Base-by-base conservation (phyloP, 2,888 invertebrate genomes). In the Cheilosia scutellata region DNA sequence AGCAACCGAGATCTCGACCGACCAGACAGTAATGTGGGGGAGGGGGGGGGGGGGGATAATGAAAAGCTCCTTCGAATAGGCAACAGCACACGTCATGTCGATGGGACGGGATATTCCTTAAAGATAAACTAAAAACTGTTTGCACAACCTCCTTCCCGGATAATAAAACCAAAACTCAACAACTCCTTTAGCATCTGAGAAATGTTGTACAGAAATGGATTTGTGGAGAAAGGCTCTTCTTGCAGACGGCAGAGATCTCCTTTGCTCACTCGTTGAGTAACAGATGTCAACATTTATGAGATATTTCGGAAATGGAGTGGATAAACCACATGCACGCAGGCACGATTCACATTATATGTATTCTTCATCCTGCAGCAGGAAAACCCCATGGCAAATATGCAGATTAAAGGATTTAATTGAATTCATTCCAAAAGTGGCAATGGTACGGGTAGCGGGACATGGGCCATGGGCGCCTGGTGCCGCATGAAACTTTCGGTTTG, bases 261-360 rank as follows among this genome's bases (percentile, higher is more conserved):
- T 11, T 20, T 27, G 57, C 11, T 55, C 40, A 53, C 6, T 63
- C 25, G 75, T 27, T 55, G 83, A 75, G 83, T 75, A 84, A 79
- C 79, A 79, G 83, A 84, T 84, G 83, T 84, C 83, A 84, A 84
- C 79, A 75, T 79, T 84, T 84, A 84, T 84, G 83, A 84, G 83
- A 79, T 75, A 75, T 79, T 75, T 75, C 68, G 75, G 78, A 83
- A 83, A 78, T 83, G 74, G 78, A 78, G 83, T 83, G 78, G 65
- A 84, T 84, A 84, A 84, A 84, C 83, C 83, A 70, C 83, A 79
- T 79, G 83, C 70, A 79, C 70, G 79, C 70, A 79, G 11, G 37
- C 58, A 78, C 77, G 68, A 77, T 74, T 66, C 37, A 29, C 60
- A 13, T 29, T 33, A 25, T 11, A 25, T 66, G 44, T 47, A 62